Conservation (phyloP, 2,797 vertebrate species). For the Falco concolor region DNA sequence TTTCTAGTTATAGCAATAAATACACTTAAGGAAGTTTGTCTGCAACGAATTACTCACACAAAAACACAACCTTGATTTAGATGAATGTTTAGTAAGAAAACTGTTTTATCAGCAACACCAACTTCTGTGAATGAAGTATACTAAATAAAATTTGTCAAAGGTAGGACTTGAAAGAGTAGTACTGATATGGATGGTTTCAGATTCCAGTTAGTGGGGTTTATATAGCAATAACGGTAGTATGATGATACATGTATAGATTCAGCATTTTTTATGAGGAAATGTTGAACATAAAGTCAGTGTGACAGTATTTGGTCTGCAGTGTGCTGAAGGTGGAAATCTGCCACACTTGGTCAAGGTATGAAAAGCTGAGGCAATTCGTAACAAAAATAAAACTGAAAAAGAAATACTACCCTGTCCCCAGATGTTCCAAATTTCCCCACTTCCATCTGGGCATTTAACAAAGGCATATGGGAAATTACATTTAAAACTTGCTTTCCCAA, state of each 20-base stretch:
- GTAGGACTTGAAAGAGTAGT: background rate
- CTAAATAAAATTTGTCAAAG: background rate
- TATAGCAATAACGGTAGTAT: background rate
- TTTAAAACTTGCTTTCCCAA: background rate
- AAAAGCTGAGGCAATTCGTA: background rate
- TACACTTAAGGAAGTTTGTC: background rate
- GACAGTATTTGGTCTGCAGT: background rate
- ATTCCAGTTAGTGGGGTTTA: background rate
- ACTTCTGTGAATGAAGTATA: background rate
- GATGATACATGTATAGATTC: background rate
- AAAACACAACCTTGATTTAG: background rate
- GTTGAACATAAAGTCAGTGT: background rate
- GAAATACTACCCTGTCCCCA: background rate
- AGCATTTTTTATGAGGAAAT: background rate
- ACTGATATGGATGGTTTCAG: background rate
- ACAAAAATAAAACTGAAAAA: background rate
- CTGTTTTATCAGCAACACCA: background rate
- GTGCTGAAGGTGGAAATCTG: background rate
- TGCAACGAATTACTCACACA: background rate
- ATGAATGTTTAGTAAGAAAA: background rate
- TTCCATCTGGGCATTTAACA: background rate
- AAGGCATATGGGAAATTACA: background rate
- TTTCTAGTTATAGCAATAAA: background rate
- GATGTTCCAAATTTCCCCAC: background rate
- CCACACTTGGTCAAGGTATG: accelerated